Evolutionary conservation across 2,113 vertebrate genomes (phyloP).

Genomic region (Phalacrocorax aristotelis): DNA sequence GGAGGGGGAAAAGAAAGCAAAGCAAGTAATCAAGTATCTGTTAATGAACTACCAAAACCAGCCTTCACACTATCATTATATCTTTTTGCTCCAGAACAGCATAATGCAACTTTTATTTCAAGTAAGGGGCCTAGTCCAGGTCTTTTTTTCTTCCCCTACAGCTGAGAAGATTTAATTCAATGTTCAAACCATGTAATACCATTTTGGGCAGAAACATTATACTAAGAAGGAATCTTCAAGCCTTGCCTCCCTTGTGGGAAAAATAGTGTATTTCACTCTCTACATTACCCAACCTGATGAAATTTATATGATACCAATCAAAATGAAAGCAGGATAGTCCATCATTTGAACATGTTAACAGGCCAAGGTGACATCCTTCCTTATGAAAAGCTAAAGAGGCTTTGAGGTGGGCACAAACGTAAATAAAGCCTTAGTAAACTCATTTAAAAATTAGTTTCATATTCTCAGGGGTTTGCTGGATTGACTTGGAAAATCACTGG

Average conservation of each 20-base stretch:
- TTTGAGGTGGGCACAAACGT: neutral
- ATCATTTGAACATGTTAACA: neutral
- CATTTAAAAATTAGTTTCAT: neutral
- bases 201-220: neutral
- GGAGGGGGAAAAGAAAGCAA: neutral
- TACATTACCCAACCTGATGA: neutral
- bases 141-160: neutral
- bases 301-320: neutral
- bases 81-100: neutral
- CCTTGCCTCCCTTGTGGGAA: neutral
- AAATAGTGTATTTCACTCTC: neutral
- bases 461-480: neutral
- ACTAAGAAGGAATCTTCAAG: neutral
- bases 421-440: neutral
- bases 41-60: neutral
- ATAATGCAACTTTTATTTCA: neutral
- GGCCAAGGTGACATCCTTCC: neutral
- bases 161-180: neutral
- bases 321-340: neutral
- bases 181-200: neutral
- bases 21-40: neutral
- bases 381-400: neutral
- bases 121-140: neutral
- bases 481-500: neutral
- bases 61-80: neutral